Base-by-base conservation (phyloP, 2,888 invertebrate species). In the Lepidocyrtinus sp. region DNA sequence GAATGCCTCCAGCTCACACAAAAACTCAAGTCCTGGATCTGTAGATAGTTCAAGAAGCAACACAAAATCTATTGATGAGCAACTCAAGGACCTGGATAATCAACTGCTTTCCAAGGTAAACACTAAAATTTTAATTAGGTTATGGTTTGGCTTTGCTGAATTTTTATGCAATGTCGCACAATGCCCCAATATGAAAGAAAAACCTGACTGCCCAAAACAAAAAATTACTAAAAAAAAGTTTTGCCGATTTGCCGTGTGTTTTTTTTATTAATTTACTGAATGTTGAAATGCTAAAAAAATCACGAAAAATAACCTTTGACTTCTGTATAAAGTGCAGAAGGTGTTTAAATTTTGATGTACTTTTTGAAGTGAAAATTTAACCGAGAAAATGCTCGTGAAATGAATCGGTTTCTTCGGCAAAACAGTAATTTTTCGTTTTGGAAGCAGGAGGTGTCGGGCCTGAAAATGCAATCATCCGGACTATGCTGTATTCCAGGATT, bases 401-500 rank as follows among this genome's bases (percentile, higher is more conserved):
- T n/a, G n/a, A n/a, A 45, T 45, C 45, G 12, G 12, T 9, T 9
- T 45, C 12, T 12, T 9, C 7, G 45, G 7, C 7, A 68, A 27
- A 76, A 71, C 50, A 64, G 82, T 73, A 63, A 79, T 73, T 80
- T 83, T 82, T 80, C 77, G 71, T 85, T 85, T 83, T 81, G 36
- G 36, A 80, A 83, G 78, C 83, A 85, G 85, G 85, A 81, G 69
- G 84, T 77, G 25, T 76, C 83, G 50, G 85, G 85, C 90, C 90
- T 90, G 90, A 90, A 90, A 90, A 91, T 92, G 91, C 92, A 94
- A 82, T 74, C n/a, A n/a, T n/a, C 74, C 19, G 94, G 93, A 88
- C 92, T 94, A 88, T 94, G 94, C 92, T 94, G 94, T 91, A 94
- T 94, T 92, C 94, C 94, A 92, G 93, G 92, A 91, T 92, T 93